Base-by-base conservation (phyloP, 2,113 vertebrate species). In the Athene cunicularia region DNA sequence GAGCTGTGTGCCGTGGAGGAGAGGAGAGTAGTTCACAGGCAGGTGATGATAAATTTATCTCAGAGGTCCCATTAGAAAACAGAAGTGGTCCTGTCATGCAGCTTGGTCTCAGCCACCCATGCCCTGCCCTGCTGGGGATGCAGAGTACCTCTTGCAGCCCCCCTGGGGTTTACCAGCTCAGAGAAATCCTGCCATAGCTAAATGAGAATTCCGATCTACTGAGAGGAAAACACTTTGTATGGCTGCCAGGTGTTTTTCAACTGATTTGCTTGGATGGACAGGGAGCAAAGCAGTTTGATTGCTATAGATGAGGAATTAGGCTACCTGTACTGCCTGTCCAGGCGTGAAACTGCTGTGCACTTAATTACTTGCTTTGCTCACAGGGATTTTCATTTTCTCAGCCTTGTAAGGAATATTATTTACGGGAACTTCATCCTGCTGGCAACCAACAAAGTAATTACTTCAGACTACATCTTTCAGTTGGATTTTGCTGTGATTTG, bases 1-100 rank as follows among this genome's bases (percentile, higher is more conserved):
- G 30, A 53, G 39, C 68, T 0, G 1, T 0, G 0, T 37, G 45
- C 9, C 0, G 0, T 33, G 30, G 45, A 88, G 49, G 45, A 70
- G 37, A n/a, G 22, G 24, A 68, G 45, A n/a, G 27, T 12, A 16
- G 64, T 35, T 90, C 23, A 4, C 28, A 39, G 19, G 12, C 45
- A 52, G 24, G 12, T 1, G 9, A 18, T 18, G 26, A 3, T 6
- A 17, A 28, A 1, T 80, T 72, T 33, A 14, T 52, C 28, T 86
- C 17, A 11, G 27, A 86, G 26, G 52, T n/a, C 53, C 32, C 27
- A 5, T 16, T 68, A 50, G 15, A 35, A 67, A 83, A 8, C 5
- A 33, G 37, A 10, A 26, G 18, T 12, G 20, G 13, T 50, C 21
- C 37, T 63, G 37, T 63, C 49, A 5, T 6, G 21, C 62, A 81